phyloP scores from a whole-genome alignment of 2,888 invertebrate species.

The Candidula unifasciata region DNA sequence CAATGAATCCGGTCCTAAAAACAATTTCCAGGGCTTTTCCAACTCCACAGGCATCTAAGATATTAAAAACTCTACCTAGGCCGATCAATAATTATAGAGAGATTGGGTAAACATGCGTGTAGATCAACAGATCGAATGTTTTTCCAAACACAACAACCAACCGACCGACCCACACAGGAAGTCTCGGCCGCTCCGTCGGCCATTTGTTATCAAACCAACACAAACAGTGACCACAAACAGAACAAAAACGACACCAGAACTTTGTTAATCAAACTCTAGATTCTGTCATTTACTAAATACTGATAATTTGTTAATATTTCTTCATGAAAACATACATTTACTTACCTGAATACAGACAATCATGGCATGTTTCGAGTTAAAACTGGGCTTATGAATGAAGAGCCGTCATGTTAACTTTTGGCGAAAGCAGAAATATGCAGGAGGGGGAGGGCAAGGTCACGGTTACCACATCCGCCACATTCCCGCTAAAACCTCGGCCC shows the following conservation, averaged over 20 bases:
- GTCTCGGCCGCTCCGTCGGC: conserved; percentile 24
- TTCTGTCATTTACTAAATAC: background rate
- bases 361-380: conserved; percentile 42
- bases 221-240: background rate
- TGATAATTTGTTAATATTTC: background rate
- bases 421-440: conserved; percentile 45
- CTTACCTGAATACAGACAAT: conserved; percentile 44
- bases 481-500: conserved; percentile 38
- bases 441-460: conserved; percentile 47
- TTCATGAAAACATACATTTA: background rate
- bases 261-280: background rate
- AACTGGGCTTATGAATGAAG: background rate
- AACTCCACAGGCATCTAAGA: no score
- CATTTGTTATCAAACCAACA: conserved; percentile 30
- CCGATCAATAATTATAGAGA: no score
- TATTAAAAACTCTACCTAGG: no score
- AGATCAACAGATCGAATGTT: no score
- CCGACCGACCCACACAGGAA: conserved; percentile 45
- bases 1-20: no score
- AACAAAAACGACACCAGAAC: background rate
- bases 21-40: no score
- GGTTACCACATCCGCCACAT: conserved; percentile 48
- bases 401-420: conserved; percentile 20
- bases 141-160: no score
- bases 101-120: no score